A percentile compares a stretch with the other conserved stretches of the same genome.
phyloP scores from a whole-genome alignment of 1,140 invertebrate genomes.

The Drosophila orosa region DNA sequence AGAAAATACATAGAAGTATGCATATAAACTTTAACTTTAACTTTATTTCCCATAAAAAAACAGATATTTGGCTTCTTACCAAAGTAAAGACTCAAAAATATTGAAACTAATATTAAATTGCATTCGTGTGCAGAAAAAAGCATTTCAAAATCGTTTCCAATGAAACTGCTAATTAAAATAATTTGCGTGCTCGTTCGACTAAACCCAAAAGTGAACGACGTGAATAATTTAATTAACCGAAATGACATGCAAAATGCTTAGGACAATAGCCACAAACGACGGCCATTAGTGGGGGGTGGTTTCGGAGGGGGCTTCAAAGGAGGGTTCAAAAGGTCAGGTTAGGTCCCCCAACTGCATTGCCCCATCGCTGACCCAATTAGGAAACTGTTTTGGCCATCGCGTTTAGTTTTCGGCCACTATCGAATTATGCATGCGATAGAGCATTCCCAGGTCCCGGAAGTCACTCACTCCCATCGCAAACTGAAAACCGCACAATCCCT shows the following conservation, averaged over 20 bases:
- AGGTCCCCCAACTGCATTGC: constrained; percentile 27
- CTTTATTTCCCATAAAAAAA: neutral
- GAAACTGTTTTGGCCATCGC: constrained; percentile 49
- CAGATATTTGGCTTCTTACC: neutral
- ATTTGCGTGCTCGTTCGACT: constrained; percentile 43
- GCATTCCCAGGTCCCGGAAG: constrained; percentile 26
- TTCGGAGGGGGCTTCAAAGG: neutral
- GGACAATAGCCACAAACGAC: constrained; percentile 33
- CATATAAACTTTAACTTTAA: neutral
- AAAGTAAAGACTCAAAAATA: neutral
- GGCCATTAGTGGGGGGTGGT: constrained; percentile 9
- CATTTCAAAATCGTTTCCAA: constrained; percentile 48
- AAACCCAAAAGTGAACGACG: constrained; percentile 38
- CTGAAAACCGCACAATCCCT: constrained; percentile 15
- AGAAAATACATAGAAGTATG: neutral
- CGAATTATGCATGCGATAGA: constrained; percentile 45
- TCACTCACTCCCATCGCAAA: constrained; percentile 9
- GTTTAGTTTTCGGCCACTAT: constrained; percentile 32
- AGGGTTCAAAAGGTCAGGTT: constrained; percentile 16
- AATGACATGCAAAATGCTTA: constrained; percentile 59
- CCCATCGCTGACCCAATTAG: constrained; percentile 70
- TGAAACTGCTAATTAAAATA: constrained; percentile 72
- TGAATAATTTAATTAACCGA: constrained; percentile 81
- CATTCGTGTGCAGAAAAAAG: constrained; percentile 11
- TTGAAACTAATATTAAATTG: neutral